Base-by-base conservation (phyloP, 92 coral and sea anemone species). In the Umimayanthus kanabou region DNA sequence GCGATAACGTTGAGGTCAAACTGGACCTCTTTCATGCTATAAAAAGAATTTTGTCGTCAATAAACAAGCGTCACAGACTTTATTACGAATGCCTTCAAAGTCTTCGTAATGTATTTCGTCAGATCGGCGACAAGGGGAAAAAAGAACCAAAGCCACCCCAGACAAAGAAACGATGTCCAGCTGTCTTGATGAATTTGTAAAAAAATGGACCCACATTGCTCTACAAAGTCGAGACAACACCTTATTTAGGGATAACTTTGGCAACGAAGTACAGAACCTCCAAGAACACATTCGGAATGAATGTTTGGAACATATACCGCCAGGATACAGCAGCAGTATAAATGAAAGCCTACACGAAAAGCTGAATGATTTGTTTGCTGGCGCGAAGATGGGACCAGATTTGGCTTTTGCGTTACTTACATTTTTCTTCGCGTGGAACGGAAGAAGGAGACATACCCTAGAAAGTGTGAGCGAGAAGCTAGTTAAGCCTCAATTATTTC, bases 311-410 rank as follows among this genome's bases (percentile, higher is more conserved):
- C 49, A 87, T 30, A 90, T 90, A 26, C 93, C 89, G 6, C 81
- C 89, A 3, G 93, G 93, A 15, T 91, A 88, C 73, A 83, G 87
- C 39, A 91, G 89, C 6, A 91, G 93, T 67, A 84, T 81, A 23
- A 91, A 91, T 57, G 93, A 91, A 70, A 57, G 93, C 61, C 85
- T 91, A 3, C 93, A 91, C 42, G 93, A 91, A 80, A 91, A 84
- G 75, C 11, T 88, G 18, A 91, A 91, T 65, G 91, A 88, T 49
- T 88, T 91, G 30, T 91, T 91, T 77, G 93, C 93, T 9, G 93
- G 91, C 25, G 93, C 89, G 30, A 81, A 91, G 82, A 90, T 81
- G 85, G 85, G 73, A 39, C 71, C 85, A 22, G 72, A 81, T 10
- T 39, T 81, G 37, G 67, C 85, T 13, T 57, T 81, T 23, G 85